Conservation (phyloP, 2,888 invertebrate species). For the Orthosia incerta region DNA sequence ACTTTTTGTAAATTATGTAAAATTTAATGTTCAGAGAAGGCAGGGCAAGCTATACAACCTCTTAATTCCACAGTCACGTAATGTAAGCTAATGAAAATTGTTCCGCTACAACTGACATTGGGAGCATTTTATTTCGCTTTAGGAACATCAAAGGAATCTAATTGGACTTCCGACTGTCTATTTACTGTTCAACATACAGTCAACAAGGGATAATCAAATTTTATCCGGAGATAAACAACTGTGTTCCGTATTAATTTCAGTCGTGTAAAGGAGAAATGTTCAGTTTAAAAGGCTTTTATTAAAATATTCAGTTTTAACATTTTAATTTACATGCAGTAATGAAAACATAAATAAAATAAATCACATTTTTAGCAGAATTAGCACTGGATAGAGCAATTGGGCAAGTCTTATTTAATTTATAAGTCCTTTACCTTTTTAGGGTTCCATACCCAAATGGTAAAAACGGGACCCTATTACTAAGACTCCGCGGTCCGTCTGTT, state of each 20-base stretch:
- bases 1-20: conserved; percentile 77
- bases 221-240: conserved; percentile 22
- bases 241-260: conserved; percentile 26
- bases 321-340: no score
- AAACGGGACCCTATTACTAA: no score
- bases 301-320: neutral
- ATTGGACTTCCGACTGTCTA: conserved; percentile 67
- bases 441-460: no score
- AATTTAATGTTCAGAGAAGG: conserved; percentile 76
- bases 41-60: conserved; percentile 70
- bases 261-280: neutral
- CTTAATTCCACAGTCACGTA: conserved; percentile 88
- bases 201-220: conserved; percentile 45
- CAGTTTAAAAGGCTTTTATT: neutral
- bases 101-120: conserved; percentile 85
- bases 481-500: no score
- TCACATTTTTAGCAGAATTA: neutral
- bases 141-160: conserved; percentile 79
- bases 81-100: conserved; percentile 87
- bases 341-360: no score
- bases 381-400: neutral
- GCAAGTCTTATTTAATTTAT: no score
- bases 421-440: no score
- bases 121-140: conserved; percentile 81
- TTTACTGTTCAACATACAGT: conserved; percentile 43